phyloP scores from a whole-genome alignment of 1,140 invertebrate species.

The Choristoneura fumiferana region DNA sequence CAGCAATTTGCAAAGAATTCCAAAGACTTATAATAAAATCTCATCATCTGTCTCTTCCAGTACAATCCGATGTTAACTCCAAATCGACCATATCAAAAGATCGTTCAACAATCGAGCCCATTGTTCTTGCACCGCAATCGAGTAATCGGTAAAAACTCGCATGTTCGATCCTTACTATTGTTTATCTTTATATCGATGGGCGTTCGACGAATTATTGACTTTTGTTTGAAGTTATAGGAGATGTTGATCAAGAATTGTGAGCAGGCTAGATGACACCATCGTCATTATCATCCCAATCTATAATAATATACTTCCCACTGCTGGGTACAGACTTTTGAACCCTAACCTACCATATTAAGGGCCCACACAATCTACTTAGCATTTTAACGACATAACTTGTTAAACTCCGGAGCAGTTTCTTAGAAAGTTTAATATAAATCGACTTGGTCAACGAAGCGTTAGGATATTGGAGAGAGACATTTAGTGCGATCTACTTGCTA shows the following conservation, averaged over 20 bases:
- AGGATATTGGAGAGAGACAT: conserved; percentile 25
- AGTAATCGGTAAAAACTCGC: conserved; percentile 13
- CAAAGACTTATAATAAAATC: too few species aligned
- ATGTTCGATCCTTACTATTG: neutral
- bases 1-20: too few species aligned
- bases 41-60: too few species aligned
- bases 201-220: conserved; percentile 5
- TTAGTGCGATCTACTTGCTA: conserved; percentile 9
- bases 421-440: conserved; percentile 49
- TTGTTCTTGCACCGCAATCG: conserved; percentile 8
- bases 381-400: too few species aligned
- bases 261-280: too few species aligned
- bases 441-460: conserved; percentile 35
- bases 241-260: too few species aligned
- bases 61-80: neutral
- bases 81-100: conserved; percentile 6
- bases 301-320: too few species aligned
- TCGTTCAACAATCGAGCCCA: conserved; percentile 12
- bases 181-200: conserved; percentile 13
- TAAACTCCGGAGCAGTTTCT: conserved; percentile 26
- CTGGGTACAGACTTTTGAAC: neutral
- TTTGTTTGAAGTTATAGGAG: neutral
- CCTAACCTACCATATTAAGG: neutral
- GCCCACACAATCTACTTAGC: too few species aligned
- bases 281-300: too few species aligned